Percentiles rank a stretch among this genome's conserved stretches.
Evolutionary conservation across 2,888 invertebrate genomes (phyloP).

Genomic region (Pristionchus mayeri): DNA sequence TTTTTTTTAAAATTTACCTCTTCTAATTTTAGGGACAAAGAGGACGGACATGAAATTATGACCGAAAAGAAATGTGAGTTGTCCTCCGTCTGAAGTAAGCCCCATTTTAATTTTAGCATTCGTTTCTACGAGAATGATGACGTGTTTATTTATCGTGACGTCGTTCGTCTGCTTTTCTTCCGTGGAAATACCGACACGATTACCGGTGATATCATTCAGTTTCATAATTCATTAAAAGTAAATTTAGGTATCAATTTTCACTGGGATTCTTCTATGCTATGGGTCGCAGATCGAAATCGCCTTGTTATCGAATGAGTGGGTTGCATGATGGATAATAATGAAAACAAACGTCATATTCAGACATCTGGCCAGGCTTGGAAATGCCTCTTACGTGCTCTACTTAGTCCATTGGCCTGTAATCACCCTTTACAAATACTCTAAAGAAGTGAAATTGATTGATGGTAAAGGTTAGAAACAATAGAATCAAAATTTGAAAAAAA

Average conservation of each 20-base stretch:
- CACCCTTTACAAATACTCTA: neutral
- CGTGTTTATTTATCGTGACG: neutral
- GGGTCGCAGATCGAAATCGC: neutral
- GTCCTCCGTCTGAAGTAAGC: neutral
- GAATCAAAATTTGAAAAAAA: too few species aligned
- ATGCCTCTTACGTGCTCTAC: constrained; percentile 14
- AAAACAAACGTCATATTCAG: neutral
- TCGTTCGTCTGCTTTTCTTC: neutral
- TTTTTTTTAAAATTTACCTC: neutral
- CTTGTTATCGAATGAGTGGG: neutral
- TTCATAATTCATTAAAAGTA: neutral
- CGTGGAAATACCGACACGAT: neutral
- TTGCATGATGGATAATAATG: neutral
- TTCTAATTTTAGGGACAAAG: too few species aligned
- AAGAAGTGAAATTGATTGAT: neutral
- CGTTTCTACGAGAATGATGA: neutral
- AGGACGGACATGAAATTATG: neutral
- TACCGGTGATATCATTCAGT: neutral
- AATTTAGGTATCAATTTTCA: neutral
- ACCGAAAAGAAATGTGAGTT: neutral
- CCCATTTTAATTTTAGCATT: neutral
- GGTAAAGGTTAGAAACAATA: neutral
- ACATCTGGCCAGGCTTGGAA: neutral
- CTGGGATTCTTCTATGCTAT: neutral
- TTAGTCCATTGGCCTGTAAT: constrained; percentile 12